Conservation (phyloP, 2,888 invertebrate species). For the Bugulina stolonifera region DNA sequence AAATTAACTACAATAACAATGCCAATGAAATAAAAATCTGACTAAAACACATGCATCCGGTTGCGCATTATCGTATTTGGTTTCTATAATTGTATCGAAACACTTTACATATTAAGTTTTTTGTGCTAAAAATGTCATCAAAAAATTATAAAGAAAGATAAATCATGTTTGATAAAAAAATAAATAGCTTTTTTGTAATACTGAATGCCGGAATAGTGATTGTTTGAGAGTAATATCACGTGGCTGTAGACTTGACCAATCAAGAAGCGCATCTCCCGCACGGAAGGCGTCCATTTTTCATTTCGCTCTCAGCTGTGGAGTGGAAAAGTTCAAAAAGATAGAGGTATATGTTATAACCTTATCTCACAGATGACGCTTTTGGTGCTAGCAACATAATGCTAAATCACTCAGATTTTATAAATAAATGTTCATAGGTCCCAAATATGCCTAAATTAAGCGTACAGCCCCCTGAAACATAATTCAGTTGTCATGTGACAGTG, state of each 20-base stretch:
- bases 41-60: too few relatives aligned
- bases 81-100: too few relatives aligned
- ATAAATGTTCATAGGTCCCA: slow-evolving; percentile 16
- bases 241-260: not conserved
- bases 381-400: not conserved
- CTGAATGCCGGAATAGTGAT: too few relatives aligned
- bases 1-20: too few relatives aligned
- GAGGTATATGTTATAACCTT: not conserved
- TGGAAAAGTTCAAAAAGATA: not conserved
- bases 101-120: too few relatives aligned
- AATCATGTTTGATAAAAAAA: too few relatives aligned
- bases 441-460: not conserved
- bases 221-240: not conserved
- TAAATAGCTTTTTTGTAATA: too few relatives aligned
- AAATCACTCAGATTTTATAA: not conserved
- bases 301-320: not conserved
- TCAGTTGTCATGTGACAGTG: slow-evolving; percentile 42
- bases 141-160: too few relatives aligned
- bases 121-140: too few relatives aligned
- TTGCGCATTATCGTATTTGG: too few relatives aligned
- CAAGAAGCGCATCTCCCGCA: not conserved
- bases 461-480: not conserved
- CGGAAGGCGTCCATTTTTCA: slow-evolving; percentile 8
- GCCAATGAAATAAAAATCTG: too few relatives aligned
- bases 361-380: not conserved